Evolutionary conservation across 92 coral and sea anemone species (phyloP).

Genomic region (Scolanthus callimorphus): DNA sequence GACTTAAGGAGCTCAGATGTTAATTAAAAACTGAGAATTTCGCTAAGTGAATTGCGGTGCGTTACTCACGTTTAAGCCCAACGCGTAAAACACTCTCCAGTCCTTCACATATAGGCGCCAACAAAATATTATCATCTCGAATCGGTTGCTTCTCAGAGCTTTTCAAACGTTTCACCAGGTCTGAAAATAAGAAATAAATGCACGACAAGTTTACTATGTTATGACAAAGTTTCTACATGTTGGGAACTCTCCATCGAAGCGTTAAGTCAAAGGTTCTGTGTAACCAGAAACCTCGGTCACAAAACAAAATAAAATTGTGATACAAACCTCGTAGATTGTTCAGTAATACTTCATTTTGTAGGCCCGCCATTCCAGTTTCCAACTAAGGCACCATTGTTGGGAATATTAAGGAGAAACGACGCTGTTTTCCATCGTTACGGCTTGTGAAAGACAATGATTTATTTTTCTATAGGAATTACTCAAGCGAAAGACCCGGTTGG

Average conservation of each 20-base stretch:
- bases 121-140: slow-evolving; percentile 48
- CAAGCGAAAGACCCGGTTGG: too few relatives aligned
- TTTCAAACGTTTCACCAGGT: slow-evolving; percentile 51
- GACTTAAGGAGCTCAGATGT: too few relatives aligned
- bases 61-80: slow-evolving; percentile 86
- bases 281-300: background rate
- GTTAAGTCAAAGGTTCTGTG: slow-evolving; percentile 2
- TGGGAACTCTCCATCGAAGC: slow-evolving; percentile 62
- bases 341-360: slow-evolving; percentile 56
- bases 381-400: too few relatives aligned
- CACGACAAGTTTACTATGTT: background rate
- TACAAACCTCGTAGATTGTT: slow-evolving; percentile 62
- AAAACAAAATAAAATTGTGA: background rate
- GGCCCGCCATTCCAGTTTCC: slow-evolving; percentile 34
- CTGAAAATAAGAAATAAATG: slow-evolving; percentile 21
- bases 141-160: slow-evolving; percentile 68
- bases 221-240: too few relatives aligned
- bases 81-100: slow-evolving; percentile 58
- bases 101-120: slow-evolving; percentile 62
- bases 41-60: too few relatives aligned
- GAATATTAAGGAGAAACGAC: too few relatives aligned
- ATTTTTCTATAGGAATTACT: too few relatives aligned
- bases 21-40: too few relatives aligned
- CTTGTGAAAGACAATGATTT: too few relatives aligned
- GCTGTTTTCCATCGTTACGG: too few relatives aligned